Evolutionary conservation across 2,113 vertebrate genomes (phyloP).

Genomic region (Corythornis madagascariensis): DNA sequence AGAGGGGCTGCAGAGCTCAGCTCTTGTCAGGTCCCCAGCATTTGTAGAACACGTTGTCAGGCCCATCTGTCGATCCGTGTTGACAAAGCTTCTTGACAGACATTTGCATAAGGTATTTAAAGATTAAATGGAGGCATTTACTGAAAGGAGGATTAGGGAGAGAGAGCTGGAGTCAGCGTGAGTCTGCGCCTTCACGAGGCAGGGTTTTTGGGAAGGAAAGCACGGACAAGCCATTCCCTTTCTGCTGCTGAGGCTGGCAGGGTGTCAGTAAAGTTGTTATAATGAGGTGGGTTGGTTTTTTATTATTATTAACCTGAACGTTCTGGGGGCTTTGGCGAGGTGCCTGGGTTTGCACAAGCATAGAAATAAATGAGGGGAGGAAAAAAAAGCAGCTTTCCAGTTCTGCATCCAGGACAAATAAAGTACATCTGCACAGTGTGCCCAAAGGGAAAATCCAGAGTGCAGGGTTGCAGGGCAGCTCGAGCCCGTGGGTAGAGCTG

Average conservation of each 20-base stretch:
- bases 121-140: background rate
- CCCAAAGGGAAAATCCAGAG: background rate
- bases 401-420: background rate
- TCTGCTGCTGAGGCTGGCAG: background rate
- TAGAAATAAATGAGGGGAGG: background rate
- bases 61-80: background rate
- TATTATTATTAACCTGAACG: slow-evolving; percentile 8
- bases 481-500: background rate
- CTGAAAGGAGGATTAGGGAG: background rate
- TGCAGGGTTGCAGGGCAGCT: background rate
- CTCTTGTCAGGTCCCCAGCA: background rate
- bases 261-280: background rate
- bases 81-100: background rate
- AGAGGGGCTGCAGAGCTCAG: background rate
- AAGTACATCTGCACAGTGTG: background rate
- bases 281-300: background rate
- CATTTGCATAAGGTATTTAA: background rate
- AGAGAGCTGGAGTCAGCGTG: background rate
- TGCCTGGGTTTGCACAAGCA: background rate
- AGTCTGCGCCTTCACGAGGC: background rate
- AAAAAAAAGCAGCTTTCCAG: background rate
- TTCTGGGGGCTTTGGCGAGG: slow-evolving; percentile 13
- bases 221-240: background rate
- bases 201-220: background rate
- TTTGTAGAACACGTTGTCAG: background rate